These are phyloP conservation scores for Dicyrtomina minuta DNA, from an alignment of 2,888 invertebrate genomes.

Conservation along the genomic window DNA sequence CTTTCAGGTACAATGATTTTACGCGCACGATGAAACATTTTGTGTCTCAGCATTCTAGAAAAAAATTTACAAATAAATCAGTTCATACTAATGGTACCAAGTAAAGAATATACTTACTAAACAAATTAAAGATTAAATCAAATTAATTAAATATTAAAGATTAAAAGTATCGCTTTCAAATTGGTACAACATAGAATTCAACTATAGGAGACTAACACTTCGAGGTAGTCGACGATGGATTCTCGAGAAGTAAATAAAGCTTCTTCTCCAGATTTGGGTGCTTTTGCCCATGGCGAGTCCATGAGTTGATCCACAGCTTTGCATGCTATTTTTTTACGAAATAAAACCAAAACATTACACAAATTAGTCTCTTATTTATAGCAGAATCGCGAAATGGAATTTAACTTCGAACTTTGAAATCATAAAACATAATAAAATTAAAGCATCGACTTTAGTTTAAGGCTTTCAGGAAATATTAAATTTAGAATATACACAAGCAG, in stretches of 20 bases:
- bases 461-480: not conserved
- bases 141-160: too few relatives aligned
- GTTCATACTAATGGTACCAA: not conserved
- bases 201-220: slow-evolving; percentile 61
- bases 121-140: too few relatives aligned
- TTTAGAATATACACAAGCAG: slow-evolving; percentile 5
- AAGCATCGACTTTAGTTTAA: not conserved
- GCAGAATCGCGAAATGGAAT: not conserved
- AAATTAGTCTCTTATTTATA: not conserved
- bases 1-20: slow-evolving; percentile 77
- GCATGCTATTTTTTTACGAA: slow-evolving; percentile 61
- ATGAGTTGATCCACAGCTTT: slow-evolving; percentile 90
- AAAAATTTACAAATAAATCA: slow-evolving; percentile 14
- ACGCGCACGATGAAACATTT: slow-evolving; percentile 92
- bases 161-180: too few relatives aligned
- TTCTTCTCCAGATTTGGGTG: slow-evolving; percentile 62
- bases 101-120: not conserved
- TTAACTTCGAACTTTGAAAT: slow-evolving; percentile 19
- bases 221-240: slow-evolving; percentile 76
- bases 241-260: slow-evolving; percentile 78
- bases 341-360: slow-evolving; percentile 3
- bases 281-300: slow-evolving; percentile 83
- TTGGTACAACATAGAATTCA: not conserved
- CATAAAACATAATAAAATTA: slow-evolving; percentile 5
- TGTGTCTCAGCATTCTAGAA: slow-evolving; percentile 78